Evolutionary conservation across 2,797 vertebrate species (phyloP).

Genomic region (Platalea minor): DNA sequence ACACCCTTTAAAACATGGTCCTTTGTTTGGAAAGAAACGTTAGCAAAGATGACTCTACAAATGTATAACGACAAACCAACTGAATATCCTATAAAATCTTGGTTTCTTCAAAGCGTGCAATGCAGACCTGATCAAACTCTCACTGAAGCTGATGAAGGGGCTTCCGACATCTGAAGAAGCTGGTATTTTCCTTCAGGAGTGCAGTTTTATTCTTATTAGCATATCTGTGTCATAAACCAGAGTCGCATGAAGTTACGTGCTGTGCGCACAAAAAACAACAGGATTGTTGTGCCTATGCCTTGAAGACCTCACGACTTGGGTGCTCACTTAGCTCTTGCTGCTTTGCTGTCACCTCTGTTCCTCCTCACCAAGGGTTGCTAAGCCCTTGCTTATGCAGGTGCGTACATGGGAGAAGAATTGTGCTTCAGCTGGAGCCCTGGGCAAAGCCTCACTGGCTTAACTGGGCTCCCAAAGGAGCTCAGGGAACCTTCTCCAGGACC

Average conservation of each 20-base stretch:
- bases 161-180: neutral
- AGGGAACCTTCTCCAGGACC: neutral
- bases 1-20: neutral
- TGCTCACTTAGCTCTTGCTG: neutral
- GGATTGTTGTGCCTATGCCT: neutral
- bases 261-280: no score
- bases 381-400: neutral
- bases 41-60: neutral
- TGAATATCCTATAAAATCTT: neutral
- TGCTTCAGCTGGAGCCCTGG: neutral
- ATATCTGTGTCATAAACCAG: no score
- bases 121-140: neutral
- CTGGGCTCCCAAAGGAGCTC: neutral
- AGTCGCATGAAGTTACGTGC: neutral
- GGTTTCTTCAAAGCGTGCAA: accelerated
- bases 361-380: neutral
- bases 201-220: neutral
- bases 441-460: neutral
- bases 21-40: neutral
- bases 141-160: neutral
- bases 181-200: neutral
- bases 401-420: neutral
- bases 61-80: neutral
- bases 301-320: neutral
- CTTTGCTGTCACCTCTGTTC: neutral